Evolutionary conservation across 2,797 vertebrate species (phyloP), one percentile per base, ranked within the genome.

Genomic region (Eremophila alpestris): DNA sequence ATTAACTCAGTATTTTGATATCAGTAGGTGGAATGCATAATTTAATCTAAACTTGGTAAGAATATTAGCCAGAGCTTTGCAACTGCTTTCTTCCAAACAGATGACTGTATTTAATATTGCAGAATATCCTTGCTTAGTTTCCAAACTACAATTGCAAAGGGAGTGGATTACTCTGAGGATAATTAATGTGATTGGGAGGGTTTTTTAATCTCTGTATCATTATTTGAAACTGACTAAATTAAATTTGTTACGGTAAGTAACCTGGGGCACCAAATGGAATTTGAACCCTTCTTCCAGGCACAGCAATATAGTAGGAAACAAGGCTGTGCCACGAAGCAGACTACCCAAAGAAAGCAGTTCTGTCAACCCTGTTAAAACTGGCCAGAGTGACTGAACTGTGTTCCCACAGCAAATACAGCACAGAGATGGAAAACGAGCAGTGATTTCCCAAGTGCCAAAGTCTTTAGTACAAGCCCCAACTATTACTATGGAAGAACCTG

Each of bases 61-160:
- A 81, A 21, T 70, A 75, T 78, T 55, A 89, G 26, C 51, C 9
- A 5, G 51, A 81, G 45, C 40, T 75, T 91, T 81, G 40, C 62
- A 91, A 60, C 55, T 73, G 30, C 43, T 68, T 91, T 91, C 27
- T 88, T 63, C n/a, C 40, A 89, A 95, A 60, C 10, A 71, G 69
- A 63, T n/a, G 13, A 87, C 62, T 68, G 17, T 51, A 77, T 58
- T 81, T 87, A 75, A 81, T 43, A 85, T 21, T 48, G 51, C 46
- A 77, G 32, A 67, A 77, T 51, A 89, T 82, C 51, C 49, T 90
- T 80, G 32, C 43, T 89, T 36, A 87, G 30, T 71, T 69, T 95
- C 41, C 52, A 83, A 92, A 95, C 82, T 36, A 89, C 88, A 86
- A 83, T 78, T 89, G n/a, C 45, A 91, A 94, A 91, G 19, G 73